Evolutionary conservation across 2,113 vertebrate genomes (phyloP).

Genomic region (Chiloscyllium plagiosum): DNA sequence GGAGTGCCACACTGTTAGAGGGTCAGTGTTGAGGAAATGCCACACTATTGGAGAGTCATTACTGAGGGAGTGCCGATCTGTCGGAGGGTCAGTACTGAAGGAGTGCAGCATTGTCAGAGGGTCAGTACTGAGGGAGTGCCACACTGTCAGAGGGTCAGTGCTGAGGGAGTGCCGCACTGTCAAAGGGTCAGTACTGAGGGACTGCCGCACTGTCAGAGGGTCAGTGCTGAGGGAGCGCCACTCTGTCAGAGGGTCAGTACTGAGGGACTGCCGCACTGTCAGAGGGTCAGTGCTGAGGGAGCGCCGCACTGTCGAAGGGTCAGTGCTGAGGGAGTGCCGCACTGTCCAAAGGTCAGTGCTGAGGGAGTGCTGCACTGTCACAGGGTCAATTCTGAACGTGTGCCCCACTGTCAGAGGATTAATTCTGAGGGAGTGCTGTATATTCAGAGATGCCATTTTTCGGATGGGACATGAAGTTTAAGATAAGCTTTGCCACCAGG

Average conservation of each 20-base stretch:
- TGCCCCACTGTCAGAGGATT: too few relatives aligned
- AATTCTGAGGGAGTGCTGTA: background rate
- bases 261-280: background rate
- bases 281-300: background rate
- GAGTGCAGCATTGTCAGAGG: background rate
- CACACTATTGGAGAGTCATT: background rate
- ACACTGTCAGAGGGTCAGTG: background rate
- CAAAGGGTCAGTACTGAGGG: background rate
- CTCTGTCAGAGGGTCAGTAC: background rate
- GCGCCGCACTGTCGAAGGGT: background rate
- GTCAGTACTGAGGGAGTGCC: background rate
- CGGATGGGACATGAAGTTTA: background rate
- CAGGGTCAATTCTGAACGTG: too few relatives aligned
- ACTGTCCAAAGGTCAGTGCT: background rate
- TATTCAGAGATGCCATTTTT: background rate
- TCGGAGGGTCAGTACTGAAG: background rate
- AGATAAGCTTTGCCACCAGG: background rate
- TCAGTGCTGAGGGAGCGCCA: background rate
- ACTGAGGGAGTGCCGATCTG: background rate
- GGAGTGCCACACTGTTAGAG: background rate
- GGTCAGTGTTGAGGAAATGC: background rate
- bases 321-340: background rate
- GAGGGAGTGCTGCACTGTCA: background rate
- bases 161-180: background rate
- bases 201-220: background rate